These are phyloP conservation scores for Argyresthia goedartella DNA, from an alignment of 2,888 invertebrate species.

Conservation along the genomic window DNA sequence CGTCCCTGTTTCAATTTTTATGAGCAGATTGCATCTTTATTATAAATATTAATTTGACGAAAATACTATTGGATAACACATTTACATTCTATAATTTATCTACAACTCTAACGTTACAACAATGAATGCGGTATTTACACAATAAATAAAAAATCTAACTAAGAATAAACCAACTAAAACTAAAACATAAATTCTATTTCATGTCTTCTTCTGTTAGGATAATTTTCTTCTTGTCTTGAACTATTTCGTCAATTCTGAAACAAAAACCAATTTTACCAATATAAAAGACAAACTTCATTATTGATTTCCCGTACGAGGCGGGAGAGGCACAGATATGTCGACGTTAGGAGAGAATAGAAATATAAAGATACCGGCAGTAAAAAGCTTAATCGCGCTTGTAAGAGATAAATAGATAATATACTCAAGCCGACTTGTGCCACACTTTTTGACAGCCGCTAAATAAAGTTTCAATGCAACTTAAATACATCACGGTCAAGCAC, in stretches of 20 bases:
- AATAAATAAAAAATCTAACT: neutral
- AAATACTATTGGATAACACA: too few species aligned
- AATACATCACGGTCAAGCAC: too few species aligned
- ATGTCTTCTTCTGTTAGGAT: conserved; percentile 64
- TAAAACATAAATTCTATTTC: conserved; percentile 24
- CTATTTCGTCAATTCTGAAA: conserved; percentile 72
- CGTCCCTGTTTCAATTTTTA: too few species aligned
- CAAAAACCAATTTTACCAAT: conserved; percentile 3
- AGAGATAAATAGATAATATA: neutral
- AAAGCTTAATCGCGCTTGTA: neutral
- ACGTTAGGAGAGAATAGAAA: too few species aligned
- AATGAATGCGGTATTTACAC: neutral
- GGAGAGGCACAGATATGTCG: too few species aligned
- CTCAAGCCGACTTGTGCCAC: neutral
- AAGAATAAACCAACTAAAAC: neutral
- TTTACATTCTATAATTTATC: neutral
- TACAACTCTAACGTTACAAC: neutral
- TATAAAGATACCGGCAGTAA: neutral
- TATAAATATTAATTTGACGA: too few species aligned
- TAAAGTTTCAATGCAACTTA: too few species aligned
- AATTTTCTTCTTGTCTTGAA: conserved; percentile 70
- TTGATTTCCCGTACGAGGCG: too few species aligned
- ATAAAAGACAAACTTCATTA: neutral
- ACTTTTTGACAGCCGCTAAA: neutral
- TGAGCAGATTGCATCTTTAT: too few species aligned